Evolutionary conservation across 2,113 vertebrate species (phyloP), one percentile per base, ranked within the genome.

Genomic region (Apaloderma vittatum): DNA sequence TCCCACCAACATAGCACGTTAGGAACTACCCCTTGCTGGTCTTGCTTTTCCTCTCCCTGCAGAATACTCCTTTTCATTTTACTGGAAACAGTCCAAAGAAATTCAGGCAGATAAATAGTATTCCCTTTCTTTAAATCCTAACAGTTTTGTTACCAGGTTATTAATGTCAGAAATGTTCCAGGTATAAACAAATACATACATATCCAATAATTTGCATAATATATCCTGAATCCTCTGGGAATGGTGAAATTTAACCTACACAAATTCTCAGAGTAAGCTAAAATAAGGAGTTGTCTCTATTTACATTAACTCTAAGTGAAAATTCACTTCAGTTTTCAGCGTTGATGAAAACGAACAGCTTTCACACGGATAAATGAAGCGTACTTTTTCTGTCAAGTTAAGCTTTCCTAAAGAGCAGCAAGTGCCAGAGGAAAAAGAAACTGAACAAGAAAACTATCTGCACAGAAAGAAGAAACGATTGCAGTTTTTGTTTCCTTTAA

Each of bases 1-100:
- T 54, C n/a, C 15, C 19, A 10, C n/a, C 24, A 55, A 11, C 0
- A 0, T 57, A 26, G 65, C 32, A 48, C 11, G 14, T 1, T 54
- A 52, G 19, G 45, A 79, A 3, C 12, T 14, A 24, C 11, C 6
- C 81, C 82, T 18, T 12, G 27, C 30, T 49, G 45, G 24, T 58
- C 21, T 6, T 14, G 12, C n/a, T 72, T 26, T 9, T 65, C 34
- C 40, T 66, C 30, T 68, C 22, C 43, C 54, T 36, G 23, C 5
- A 58, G 34, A 91, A 72, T 11, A 3, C 29, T 46, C 37, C 11
- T 80, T 74, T 49, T n/a, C 7, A 5, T 83, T 88, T 80, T 52
- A 29, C 27, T 55, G 23, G 74, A 90, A 88, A 40, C 6, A 46
- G 7, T 55, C 55, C 72, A 76, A 86, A 83, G n/a, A 90, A 75